Conservation (phyloP, 35 echinoderm and acorn worm species). For the Apostichopus parvimensis region DNA sequence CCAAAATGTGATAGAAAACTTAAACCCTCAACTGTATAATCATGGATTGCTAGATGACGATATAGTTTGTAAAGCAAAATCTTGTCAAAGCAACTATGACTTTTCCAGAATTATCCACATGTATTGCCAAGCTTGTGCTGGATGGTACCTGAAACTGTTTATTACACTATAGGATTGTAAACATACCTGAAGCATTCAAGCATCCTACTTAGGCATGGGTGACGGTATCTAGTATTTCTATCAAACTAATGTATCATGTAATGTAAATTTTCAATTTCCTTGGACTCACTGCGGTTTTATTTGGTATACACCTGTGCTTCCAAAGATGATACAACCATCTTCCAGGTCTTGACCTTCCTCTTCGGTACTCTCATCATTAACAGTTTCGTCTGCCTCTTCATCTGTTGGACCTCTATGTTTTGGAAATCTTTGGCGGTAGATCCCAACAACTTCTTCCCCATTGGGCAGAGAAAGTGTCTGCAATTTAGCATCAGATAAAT, state of each 20-base stretch:
- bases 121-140: too few species aligned
- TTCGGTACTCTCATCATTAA: neutral
- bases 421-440: conserved; percentile 51
- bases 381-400: neutral
- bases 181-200: too few species aligned
- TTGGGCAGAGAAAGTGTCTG: conserved; percentile 64
- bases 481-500: conserved; percentile 54
- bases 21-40: too few species aligned
- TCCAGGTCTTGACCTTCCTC: neutral
- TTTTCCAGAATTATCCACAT: too few species aligned
- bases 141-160: too few species aligned
- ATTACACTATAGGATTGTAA: neutral
- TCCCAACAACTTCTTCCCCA: conserved; percentile 50
- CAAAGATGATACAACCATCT: neutral
- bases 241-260: neutral
- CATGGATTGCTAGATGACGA: too few species aligned
- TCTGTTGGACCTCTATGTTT: neutral
- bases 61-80: too few species aligned
- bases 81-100: too few species aligned
- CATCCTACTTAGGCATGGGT: too few species aligned
- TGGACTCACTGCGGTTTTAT: conserved; percentile 7
- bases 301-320: conserved; percentile 1
- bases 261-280: neutral
- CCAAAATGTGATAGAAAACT: too few species aligned
- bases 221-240: too few species aligned